Conservation (phyloP, 2,797 vertebrate genomes). For the Cuculus canorus region DNA sequence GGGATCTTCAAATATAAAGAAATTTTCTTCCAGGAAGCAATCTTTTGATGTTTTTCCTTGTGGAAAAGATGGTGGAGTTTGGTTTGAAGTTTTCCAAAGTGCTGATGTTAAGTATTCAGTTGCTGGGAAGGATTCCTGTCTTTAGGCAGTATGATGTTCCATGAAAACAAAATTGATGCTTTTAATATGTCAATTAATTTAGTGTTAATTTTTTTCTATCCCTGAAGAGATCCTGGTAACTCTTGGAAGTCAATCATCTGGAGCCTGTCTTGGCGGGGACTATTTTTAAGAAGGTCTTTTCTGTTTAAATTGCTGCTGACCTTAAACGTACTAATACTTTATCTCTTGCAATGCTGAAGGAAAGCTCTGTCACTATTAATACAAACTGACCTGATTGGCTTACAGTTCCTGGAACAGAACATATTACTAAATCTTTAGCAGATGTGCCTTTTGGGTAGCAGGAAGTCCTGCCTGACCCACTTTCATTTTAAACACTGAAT, state of each 20-base stretch:
- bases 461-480: slow-evolving; percentile 3
- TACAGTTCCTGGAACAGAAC: neutral
- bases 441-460: neutral
- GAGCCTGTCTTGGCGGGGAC: neutral
- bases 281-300: neutral
- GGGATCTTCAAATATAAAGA: neutral
- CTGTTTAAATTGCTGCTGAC: neutral
- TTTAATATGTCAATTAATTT: neutral
- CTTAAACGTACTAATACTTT: neutral
- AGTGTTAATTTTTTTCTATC: neutral
- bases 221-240: neutral
- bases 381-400: neutral
- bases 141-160: neutral
- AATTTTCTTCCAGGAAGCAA: neutral
- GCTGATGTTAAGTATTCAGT: neutral
- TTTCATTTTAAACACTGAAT: slow-evolving; percentile 12
- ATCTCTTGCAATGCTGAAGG: neutral
- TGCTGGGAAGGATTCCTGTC: neutral
- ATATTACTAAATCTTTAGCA: neutral
- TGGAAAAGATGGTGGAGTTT: neutral
- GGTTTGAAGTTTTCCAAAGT: neutral
- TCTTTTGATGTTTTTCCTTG: neutral
- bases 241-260: neutral
- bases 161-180: neutral
- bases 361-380: neutral